These are phyloP conservation scores for Orientallactaga bullata DNA, from an alignment of 2,113 vertebrate species.

Conservation along the genomic window DNA sequence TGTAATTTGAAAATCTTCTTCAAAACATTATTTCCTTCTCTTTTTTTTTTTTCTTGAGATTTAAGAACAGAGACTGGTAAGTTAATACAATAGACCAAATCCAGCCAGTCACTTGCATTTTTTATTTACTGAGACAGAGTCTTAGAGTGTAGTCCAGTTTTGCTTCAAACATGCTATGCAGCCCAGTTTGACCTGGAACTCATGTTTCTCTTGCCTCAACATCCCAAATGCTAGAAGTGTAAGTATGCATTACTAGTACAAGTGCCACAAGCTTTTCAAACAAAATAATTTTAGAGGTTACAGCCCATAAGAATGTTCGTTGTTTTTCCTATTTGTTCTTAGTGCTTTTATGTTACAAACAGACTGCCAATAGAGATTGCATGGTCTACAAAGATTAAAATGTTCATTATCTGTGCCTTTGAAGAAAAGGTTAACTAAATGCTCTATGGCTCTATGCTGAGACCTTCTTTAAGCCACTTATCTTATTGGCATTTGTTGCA, in stretches of 20 bases:
- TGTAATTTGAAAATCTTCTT: slow-evolving; percentile 53
- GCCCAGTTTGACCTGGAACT: neutral
- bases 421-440: neutral
- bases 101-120: neutral
- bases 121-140: neutral
- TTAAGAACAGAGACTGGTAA: neutral
- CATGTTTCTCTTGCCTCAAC: too few relatives aligned
- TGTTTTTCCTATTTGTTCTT: neutral
- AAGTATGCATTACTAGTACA: neutral
- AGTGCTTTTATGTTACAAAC: neutral
- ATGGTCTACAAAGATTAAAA: neutral
- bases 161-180: neutral
- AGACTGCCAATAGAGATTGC: neutral
- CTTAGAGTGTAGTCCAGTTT: neutral
- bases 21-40: neutral
- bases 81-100: neutral
- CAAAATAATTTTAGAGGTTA: too few relatives aligned
- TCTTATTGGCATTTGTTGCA: neutral
- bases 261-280: neutral
- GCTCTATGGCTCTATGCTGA: neutral
- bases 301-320: neutral
- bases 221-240: neutral
- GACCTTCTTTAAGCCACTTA: neutral
- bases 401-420: neutral
- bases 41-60: slow-evolving; percentile 24